Conservation (phyloP, 2,113 vertebrate genomes). For the Siniperca knerii region DNA sequence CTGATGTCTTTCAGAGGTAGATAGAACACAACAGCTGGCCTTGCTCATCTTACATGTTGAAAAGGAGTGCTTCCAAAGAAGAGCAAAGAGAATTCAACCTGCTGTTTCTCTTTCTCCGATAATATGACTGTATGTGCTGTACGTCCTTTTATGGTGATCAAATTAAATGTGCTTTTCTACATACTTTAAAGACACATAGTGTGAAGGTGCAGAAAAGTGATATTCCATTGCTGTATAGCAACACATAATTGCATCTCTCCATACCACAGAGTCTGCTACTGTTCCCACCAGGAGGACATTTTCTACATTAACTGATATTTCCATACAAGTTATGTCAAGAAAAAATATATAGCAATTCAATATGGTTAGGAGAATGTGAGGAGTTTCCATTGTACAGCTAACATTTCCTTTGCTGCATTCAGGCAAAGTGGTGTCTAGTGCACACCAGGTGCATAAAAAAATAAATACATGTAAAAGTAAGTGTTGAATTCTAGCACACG, state of each 20-base stretch:
- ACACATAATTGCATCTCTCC: neutral
- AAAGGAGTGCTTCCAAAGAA: neutral
- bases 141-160: neutral
- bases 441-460: neutral
- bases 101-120: neutral
- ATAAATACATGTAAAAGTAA: neutral
- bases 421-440: neutral
- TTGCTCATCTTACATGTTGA: conserved; percentile 7
- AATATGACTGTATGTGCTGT: neutral
- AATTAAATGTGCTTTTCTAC: neutral
- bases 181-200: neutral
- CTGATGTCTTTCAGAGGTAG: conserved; percentile 45
- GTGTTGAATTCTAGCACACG: neutral
- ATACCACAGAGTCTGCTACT: neutral
- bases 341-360: neutral
- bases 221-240: neutral
- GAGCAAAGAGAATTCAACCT: neutral
- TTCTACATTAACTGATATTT: conserved; percentile 6
- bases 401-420: neutral
- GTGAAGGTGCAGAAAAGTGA: neutral
- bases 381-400: neutral
- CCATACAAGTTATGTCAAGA: neutral
- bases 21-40: conserved; percentile 20
- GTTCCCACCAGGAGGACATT: neutral
- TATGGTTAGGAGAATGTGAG: neutral